phyloP scores from a whole-genome alignment of 2,797 vertebrate genomes.

The Darevskia mixta region DNA sequence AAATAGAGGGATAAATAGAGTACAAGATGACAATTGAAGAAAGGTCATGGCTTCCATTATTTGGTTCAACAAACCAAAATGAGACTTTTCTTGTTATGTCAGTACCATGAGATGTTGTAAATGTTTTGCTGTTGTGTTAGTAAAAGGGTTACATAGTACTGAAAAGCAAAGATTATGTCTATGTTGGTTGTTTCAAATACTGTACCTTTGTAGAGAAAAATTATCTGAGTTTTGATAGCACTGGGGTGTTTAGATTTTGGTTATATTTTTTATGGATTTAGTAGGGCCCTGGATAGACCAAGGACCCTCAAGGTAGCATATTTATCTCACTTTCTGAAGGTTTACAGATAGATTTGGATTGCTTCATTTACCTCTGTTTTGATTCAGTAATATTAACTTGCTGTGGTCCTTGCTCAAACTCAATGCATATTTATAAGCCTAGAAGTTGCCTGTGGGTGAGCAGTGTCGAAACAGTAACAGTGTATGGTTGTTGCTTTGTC shows the following conservation, averaged over 20 bases:
- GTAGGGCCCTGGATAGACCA: neutral
- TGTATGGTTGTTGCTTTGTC: no score
- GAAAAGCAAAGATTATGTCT: conserved; percentile 51
- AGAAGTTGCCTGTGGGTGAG: neutral
- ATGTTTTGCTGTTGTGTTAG: conserved; percentile 32
- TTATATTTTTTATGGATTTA: conserved; percentile 39
- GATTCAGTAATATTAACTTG: neutral
- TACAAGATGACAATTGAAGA: conserved; percentile 54
- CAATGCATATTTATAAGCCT: neutral
- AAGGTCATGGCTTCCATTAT: conserved; percentile 67
- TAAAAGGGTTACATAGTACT: conserved; percentile 33
- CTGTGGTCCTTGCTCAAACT: neutral
- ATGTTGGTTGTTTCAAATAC: conserved; percentile 43
- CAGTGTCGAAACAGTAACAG: neutral
- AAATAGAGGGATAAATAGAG: conserved; percentile 35
- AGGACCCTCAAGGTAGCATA: neutral
- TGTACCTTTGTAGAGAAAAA: conserved; percentile 3
- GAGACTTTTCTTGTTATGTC: conserved; percentile 57
- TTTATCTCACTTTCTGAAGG: neutral
- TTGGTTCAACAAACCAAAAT: conserved; percentile 66
- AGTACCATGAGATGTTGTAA: conserved; percentile 55
- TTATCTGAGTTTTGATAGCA: neutral
- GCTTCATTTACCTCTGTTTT: neutral
- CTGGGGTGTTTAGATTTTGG: neutral
- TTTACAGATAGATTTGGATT: neutral